These are phyloP conservation scores for Himalopsyche tibetana DNA, from an alignment of 2,888 invertebrate species.

Conservation along the genomic window DNA sequence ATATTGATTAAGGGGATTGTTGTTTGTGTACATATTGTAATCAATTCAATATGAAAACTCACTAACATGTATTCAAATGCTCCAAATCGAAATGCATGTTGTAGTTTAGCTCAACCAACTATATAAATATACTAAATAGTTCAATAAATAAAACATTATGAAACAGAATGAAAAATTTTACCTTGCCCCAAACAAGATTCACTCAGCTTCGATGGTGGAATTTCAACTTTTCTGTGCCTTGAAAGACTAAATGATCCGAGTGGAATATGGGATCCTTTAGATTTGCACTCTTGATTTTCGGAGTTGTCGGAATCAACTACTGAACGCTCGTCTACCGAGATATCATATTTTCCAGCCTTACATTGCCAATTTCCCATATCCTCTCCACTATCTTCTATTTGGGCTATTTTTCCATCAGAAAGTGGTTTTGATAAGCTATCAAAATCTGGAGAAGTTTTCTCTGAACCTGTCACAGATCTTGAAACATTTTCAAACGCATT, in stretches of 20 bases:
- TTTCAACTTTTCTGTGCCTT: constrained; percentile 80
- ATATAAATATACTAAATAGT: neutral
- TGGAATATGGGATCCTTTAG: constrained; percentile 72
- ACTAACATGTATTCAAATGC: too few species aligned
- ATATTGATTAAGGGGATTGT: too few species aligned
- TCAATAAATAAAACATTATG: neutral
- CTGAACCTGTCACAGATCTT: constrained; percentile 16
- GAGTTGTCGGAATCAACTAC: constrained; percentile 68
- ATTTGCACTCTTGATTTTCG: constrained; percentile 72
- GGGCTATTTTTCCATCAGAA: constrained; percentile 5
- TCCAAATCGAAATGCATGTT: too few species aligned
- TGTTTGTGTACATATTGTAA: too few species aligned
- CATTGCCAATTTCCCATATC: constrained; percentile 56
- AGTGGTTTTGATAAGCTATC: neutral
- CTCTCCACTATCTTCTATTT: constrained; percentile 2
- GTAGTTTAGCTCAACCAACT: too few species aligned
- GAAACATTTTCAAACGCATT: constrained; percentile 49
- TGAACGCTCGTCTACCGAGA: constrained; percentile 66
- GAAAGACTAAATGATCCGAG: constrained; percentile 79
- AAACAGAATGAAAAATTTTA: constrained; percentile 20
- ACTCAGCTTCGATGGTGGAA: constrained; percentile 73
- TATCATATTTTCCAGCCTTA: constrained; percentile 67
- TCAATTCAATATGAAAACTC: too few species aligned
- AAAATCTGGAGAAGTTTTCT: constrained; percentile 23
- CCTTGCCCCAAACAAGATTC: constrained; percentile 66